A percentile compares a stretch with the other conserved stretches of the same genome.
Conservation (phyloP, 2,797 vertebrate genomes). For the Halcyon badia region DNA sequence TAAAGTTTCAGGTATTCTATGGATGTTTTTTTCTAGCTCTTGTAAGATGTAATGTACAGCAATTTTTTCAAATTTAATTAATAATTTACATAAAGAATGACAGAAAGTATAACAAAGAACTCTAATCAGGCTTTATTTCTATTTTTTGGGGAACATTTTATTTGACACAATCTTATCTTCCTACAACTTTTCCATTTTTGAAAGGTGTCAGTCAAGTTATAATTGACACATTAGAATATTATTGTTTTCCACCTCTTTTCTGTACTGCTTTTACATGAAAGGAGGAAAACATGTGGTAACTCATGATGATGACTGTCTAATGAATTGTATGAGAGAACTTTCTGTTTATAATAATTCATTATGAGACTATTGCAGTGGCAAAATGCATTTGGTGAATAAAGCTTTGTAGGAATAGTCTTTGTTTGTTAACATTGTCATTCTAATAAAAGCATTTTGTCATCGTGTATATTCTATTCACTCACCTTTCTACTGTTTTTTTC, state of each 20-base stretch:
- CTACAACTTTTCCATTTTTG: neutral
- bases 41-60: neutral
- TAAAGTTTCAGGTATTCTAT: neutral
- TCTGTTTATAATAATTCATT: neutral
- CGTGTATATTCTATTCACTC: neutral
- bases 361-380: neutral
- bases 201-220: neutral
- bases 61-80: neutral
- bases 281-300: neutral
- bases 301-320: neutral
- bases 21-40: neutral
- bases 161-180: neutral
- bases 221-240: neutral
- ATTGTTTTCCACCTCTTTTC: neutral
- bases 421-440: neutral
- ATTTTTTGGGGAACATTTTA: neutral
- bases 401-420: neutral
- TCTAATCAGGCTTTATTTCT: neutral
- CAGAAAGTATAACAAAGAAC: neutral
- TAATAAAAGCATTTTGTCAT: neutral
- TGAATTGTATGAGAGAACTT: neutral
- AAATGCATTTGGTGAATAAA: neutral
- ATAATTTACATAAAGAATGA: neutral
- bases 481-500: neutral
- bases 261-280: neutral